phyloP scores from a whole-genome alignment of 2,797 vertebrate genomes.

The Sarcoramphus papa region DNA sequence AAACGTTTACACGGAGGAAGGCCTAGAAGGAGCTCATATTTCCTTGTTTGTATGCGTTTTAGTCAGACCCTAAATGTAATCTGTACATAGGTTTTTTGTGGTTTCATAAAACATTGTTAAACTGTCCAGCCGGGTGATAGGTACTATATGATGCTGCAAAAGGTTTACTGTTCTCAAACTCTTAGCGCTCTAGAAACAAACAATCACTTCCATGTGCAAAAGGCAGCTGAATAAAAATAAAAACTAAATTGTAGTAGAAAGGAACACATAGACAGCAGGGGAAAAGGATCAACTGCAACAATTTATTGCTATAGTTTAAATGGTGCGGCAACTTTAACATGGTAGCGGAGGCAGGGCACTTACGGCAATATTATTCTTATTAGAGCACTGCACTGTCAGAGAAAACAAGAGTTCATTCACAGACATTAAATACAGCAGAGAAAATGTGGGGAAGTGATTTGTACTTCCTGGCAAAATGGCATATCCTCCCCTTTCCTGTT shows the following conservation, averaged over 20 bases:
- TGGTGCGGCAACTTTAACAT: not conserved
- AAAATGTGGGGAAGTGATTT: conserved; percentile 4
- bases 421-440: not conserved
- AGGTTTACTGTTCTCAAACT: conserved; percentile 29
- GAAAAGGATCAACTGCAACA: conserved; percentile 1
- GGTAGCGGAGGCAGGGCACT: conserved; percentile 1
- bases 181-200: conserved; percentile 8
- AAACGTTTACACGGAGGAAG: conserved; percentile 28
- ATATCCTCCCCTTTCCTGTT: conserved; percentile 47
- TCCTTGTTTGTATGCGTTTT: conserved; percentile 25
- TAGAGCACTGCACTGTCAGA: conserved; percentile 32
- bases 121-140: conserved; percentile 5
- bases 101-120: conserved; percentile 47
- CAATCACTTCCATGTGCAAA: conserved; percentile 40
- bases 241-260: conserved; percentile 20
- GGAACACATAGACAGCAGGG: not conserved
- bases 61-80: conserved; percentile 26
- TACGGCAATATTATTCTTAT: conserved; percentile 39
- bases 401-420: conserved; percentile 47
- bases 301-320: conserved; percentile 49
- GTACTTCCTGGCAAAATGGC: conserved; percentile 44
- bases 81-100: not conserved
- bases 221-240: conserved; percentile 47
- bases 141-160: conserved; percentile 33
- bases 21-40: conserved; percentile 26